Evolutionary conservation across 2,113 vertebrate species (phyloP).

Genomic region (Pardalotus punctatus): DNA sequence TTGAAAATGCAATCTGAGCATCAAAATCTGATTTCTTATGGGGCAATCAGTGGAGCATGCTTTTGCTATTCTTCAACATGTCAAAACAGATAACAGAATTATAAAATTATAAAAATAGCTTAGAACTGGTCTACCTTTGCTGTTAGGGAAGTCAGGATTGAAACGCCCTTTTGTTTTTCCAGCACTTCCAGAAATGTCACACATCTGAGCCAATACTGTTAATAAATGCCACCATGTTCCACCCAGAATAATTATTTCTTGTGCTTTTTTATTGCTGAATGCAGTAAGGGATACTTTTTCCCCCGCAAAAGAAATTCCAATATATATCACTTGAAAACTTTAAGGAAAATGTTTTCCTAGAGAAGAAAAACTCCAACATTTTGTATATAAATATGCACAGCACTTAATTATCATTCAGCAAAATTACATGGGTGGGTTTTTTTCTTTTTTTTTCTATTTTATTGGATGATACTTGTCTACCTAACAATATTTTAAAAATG

Average conservation of each 20-base stretch:
- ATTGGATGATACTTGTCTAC: neutral
- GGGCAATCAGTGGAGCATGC: neutral
- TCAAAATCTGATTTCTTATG: neutral
- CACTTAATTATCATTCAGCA: neutral
- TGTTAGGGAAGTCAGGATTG: neutral
- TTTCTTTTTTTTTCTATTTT: neutral
- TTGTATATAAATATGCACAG: neutral
- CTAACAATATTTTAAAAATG: neutral
- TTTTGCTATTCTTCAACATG: neutral
- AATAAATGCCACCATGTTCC: slow-evolving; percentile 24
- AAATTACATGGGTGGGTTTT: neutral
- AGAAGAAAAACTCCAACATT: neutral
- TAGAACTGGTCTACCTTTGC: neutral
- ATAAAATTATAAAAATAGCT: neutral
- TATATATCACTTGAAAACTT: neutral
- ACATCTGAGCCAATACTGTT: neutral
- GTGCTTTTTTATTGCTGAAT: neutral
- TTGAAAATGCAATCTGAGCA: neutral
- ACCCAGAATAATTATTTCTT: neutral
- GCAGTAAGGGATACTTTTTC: neutral
- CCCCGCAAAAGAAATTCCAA: neutral
- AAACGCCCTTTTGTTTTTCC: neutral
- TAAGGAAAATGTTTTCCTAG: neutral
- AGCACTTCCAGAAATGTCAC: neutral
- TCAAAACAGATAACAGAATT: neutral